phyloP scores from a whole-genome alignment of 2,113 vertebrate species.

The Alligator mississippiensis region DNA sequence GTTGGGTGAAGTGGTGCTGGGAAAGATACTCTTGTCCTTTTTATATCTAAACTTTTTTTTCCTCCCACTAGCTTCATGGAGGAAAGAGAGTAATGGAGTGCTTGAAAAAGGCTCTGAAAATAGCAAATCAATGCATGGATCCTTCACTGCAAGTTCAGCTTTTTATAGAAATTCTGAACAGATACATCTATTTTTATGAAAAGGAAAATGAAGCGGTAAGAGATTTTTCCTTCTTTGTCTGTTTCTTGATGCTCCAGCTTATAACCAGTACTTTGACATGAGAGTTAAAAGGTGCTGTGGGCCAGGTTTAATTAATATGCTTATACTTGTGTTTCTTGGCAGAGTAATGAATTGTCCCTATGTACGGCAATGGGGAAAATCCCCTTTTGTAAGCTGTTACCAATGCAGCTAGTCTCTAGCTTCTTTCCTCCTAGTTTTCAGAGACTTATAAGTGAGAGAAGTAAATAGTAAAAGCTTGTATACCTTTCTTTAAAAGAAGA shows the following conservation, averaged over 20 bases:
- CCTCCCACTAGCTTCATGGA: constrained; percentile 89
- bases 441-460: no score
- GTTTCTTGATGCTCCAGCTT: not conserved
- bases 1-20: not conserved
- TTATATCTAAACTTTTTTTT: not conserved
- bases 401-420: not conserved
- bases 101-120: constrained; percentile 98
- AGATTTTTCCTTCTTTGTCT: not conserved
- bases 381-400: not conserved
- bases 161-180: constrained; percentile 98
- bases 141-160: constrained; percentile 97
- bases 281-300: not conserved
- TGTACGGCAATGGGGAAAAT: not conserved
- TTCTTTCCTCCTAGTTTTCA: not conserved
- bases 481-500: no score
- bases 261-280: not conserved
- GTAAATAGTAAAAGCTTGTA: no score
- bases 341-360: not conserved
- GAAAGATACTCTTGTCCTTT: not conserved
- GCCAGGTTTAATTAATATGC: not conserved
- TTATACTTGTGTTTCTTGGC: not conserved
- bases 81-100: constrained; percentile 99
- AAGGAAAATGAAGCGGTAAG: constrained; percentile 97
- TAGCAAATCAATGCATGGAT: constrained; percentile 99
- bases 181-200: constrained; percentile 99